phyloP scores from a whole-genome alignment of 2,797 vertebrate genomes.

The Falco peregrinus region DNA sequence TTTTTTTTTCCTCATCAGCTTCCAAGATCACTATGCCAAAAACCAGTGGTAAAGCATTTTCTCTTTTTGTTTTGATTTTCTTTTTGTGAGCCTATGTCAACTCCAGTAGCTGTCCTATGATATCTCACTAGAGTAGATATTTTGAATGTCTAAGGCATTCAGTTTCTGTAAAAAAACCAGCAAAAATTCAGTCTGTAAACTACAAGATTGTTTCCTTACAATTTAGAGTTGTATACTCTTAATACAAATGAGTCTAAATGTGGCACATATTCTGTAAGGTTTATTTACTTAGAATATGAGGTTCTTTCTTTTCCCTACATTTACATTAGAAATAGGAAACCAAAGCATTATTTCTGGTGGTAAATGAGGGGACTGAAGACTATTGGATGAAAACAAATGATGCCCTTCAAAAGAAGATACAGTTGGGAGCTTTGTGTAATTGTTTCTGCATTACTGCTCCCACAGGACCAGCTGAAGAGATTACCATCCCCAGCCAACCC shows the following conservation, averaged over 20 bases:
- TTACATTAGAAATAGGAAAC: slow-evolving; percentile 35
- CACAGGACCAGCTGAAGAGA: slow-evolving; percentile 59
- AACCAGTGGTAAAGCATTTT: neutral
- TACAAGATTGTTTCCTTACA: neutral
- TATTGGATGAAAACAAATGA: slow-evolving; percentile 47
- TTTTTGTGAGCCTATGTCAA: neutral
- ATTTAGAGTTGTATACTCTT: neutral
- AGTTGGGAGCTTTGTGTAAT: slow-evolving; percentile 45
- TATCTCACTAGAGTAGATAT: neutral
- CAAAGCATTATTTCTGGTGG: neutral
- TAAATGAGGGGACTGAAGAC: slow-evolving; percentile 25
- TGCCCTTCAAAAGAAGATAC: slow-evolving; percentile 57
- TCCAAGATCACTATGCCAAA: neutral
- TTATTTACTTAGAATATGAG: slow-evolving; percentile 17
- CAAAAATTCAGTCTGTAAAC: neutral
- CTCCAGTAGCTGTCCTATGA: neutral
- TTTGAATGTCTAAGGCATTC: slow-evolving; percentile 42
- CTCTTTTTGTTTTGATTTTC: neutral
- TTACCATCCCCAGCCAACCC: slow-evolving; percentile 47
- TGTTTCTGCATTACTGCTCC: slow-evolving; percentile 50
- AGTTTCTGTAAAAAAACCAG: neutral
- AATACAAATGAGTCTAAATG: neutral
- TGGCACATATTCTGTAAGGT: neutral
- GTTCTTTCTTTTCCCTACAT: slow-evolving; percentile 11
- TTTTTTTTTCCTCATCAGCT: neutral